Percentiles rank a stretch among this genome's conserved stretches.
Conservation (phyloP, 1,140 invertebrate species). For the Metopolophium dirhodum region DNA sequence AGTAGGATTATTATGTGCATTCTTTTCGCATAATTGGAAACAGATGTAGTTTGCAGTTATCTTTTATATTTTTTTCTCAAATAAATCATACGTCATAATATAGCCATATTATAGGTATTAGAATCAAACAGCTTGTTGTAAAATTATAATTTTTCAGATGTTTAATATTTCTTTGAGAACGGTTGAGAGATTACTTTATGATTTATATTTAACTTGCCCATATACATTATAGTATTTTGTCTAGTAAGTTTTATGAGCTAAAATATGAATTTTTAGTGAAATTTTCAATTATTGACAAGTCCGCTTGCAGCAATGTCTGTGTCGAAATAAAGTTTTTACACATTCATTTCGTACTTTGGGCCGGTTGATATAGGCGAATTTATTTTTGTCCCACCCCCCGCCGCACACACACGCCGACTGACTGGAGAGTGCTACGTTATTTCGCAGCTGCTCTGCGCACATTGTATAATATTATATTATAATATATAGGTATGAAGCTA, state of each 20-base stretch:
- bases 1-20: neutral
- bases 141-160: neutral
- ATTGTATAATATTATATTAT: slow-evolving; percentile 20
- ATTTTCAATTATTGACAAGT: neutral
- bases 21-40: neutral
- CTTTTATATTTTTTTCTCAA: neutral
- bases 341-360: neutral
- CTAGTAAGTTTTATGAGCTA: neutral
- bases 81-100: neutral
- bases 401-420: neutral
- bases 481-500: slow-evolving; percentile 9
- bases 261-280: neutral
- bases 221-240: neutral
- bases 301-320: neutral
- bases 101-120: neutral
- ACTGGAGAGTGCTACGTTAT: slow-evolving; percentile 31
- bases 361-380: neutral
- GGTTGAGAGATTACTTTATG: neutral
- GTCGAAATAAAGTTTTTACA: neutral
- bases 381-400: neutral
- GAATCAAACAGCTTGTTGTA: neutral
- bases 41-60: neutral
- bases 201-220: neutral
- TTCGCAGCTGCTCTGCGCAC: slow-evolving; percentile 33
- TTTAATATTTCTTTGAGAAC: neutral